Conservation (phyloP, 1,140 invertebrate species). For the Bombus sibiricus region DNA sequence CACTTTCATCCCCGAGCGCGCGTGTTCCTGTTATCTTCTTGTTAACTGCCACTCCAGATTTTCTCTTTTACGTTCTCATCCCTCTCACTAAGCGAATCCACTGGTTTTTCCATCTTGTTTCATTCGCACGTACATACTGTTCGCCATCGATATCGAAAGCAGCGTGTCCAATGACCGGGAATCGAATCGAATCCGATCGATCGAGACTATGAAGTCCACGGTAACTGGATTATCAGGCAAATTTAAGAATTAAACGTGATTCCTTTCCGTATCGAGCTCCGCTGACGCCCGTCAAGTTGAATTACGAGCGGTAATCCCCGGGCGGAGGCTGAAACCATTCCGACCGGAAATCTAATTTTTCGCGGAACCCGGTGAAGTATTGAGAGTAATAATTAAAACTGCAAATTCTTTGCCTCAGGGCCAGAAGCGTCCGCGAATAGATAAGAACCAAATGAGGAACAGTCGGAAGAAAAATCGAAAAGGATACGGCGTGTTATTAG, state of each 20-base stretch:
- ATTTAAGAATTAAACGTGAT: conserved; percentile 61
- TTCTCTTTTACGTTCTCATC: neutral
- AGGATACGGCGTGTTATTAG: neutral
- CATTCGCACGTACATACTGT: neutral
- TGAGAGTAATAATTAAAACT: conserved; percentile 61
- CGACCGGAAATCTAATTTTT: conserved; percentile 62
- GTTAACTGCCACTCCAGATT: conserved; percentile 32
- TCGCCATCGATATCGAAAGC: conserved; percentile 19
- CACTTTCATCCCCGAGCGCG: conserved; percentile 35
- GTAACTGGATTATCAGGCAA: conserved; percentile 45
- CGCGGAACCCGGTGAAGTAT: conserved; percentile 37
- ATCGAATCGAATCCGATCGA: conserved; percentile 25
- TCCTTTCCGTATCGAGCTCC: conserved; percentile 42
- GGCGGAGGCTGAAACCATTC: conserved; percentile 42
- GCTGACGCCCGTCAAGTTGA: conserved; percentile 52
- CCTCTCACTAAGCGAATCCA: neutral
- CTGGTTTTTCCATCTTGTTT: too few relatives aligned
- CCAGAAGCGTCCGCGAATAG: conserved; percentile 16
- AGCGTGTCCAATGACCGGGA: conserved; percentile 1
- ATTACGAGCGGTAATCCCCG: conserved; percentile 58
- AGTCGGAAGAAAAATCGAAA: neutral
- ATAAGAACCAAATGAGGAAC: conserved; percentile 19
- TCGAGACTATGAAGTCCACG: neutral
- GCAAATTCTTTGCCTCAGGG: conserved; percentile 21
- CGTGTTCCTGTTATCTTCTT: conserved; percentile 52